Evolutionary conservation across 2,113 vertebrate species (phyloP), one percentile per base, ranked within the genome.

Genomic region (Herpetotheres cachinnans): DNA sequence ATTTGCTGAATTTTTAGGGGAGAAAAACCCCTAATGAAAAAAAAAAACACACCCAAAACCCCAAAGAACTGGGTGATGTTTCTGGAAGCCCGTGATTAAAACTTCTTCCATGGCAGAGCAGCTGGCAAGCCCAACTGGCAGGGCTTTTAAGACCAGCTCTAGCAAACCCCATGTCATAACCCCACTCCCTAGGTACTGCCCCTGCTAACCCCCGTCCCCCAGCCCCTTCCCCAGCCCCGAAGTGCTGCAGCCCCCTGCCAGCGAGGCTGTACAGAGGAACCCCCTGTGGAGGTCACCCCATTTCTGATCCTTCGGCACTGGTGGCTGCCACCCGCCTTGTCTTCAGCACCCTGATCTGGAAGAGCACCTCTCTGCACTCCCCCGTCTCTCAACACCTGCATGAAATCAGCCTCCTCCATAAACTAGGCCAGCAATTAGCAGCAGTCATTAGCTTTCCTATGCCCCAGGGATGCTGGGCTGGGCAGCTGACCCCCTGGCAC

Each of bases 341-440:
- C 42, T 67, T 71, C 80, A 83, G 49, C 49, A 82, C 16, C 19
- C 50, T 12, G 20, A 55, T 67, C 26, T 80, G n/a, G 74, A 71
- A 76, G 16, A 79, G 21, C 9, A 38, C 10, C 58, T 56, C 27
- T 4, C 8, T 32, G 8, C 2, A 1, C 42, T n/a, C 7, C 11
- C 40, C n/a, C 34, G 86, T 36, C 65, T 92, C 86, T 42, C 67
- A 90, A 69, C 13, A 86, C 9, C 30, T 26, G 8, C 66, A 25
- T 5, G 36, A 79, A 95, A 92, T 69, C 90, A 63, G 63, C 6
- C 69, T 89, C 82, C 47, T 94, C 66, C 67, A 67, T 56, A 86
- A 97, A 97, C 55, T 63, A 96, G 92, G 92, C 40, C 93, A 95
- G 79, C 61, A 94, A 90, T 90, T 90, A 93, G 72, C 84, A 81